These are phyloP conservation scores for Merops nubicus DNA, from an alignment of 2,113 vertebrate genomes.

Conservation along the genomic window DNA sequence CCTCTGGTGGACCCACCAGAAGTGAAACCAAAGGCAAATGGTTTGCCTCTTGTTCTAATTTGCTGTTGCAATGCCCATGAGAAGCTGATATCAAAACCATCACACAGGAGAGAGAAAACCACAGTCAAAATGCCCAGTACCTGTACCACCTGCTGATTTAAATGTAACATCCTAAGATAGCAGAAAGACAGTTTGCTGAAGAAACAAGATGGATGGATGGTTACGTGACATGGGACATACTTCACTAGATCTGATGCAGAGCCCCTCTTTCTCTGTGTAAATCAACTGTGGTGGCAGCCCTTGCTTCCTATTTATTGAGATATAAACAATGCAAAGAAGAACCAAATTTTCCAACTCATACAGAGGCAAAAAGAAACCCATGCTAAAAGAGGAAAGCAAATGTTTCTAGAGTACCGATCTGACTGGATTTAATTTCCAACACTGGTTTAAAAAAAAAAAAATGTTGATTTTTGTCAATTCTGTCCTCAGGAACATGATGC, in stretches of 20 bases:
- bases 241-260: not conserved
- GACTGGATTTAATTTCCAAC: not conserved
- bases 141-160: not conserved
- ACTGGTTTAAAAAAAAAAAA: not conserved
- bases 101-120: not conserved
- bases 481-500: not conserved
- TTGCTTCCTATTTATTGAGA: not conserved
- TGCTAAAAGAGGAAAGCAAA: not conserved
- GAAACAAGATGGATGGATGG: not conserved
- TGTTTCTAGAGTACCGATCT: not conserved
- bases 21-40: not conserved
- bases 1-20: not conserved
- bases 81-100: not conserved
- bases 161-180: not conserved
- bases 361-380: not conserved
- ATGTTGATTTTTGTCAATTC: not conserved
- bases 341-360: not conserved
- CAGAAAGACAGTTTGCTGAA: not conserved
- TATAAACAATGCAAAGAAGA: not conserved
- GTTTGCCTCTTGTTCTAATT: not conserved
- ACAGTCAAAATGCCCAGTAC: not conserved
- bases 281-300: not conserved
- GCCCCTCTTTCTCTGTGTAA: not conserved
- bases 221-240: accelerated
- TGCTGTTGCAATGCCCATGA: not conserved